Percentiles rank a stretch among this genome's conserved stretches.
Evolutionary conservation across 2,797 vertebrate species (phyloP).

Genomic region (Scolopax bukidnonensis): DNA sequence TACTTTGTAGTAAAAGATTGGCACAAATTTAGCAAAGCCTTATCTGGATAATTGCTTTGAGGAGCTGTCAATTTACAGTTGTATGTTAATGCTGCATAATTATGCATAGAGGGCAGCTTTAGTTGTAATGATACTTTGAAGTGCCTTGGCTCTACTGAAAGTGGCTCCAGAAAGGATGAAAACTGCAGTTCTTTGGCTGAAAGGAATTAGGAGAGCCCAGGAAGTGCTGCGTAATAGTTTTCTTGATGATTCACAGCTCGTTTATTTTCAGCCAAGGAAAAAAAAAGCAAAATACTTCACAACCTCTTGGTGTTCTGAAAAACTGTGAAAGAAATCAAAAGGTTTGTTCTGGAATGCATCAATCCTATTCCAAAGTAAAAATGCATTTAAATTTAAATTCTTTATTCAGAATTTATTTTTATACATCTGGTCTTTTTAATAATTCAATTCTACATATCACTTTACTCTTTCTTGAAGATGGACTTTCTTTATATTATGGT

Average conservation of each 20-base stretch:
- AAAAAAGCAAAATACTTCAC: neutral
- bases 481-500: neutral
- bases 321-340: neutral
- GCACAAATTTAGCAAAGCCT: neutral
- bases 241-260: neutral
- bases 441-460: neutral
- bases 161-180: neutral
- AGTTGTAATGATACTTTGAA: neutral
- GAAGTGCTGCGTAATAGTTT: constrained; percentile 27
- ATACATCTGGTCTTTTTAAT: neutral
- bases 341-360: neutral
- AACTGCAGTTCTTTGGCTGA: neutral
- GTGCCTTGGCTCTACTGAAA: neutral
- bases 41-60: neutral
- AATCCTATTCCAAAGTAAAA: neutral
- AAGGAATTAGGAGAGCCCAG: neutral
- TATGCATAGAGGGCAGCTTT: neutral
- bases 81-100: neutral
- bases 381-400: neutral
- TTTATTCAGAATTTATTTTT: neutral
- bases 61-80: neutral
- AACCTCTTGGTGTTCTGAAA: neutral
- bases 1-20: neutral
- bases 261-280: neutral
- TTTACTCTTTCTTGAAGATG: neutral